Evolutionary conservation across 2,888 invertebrate species (phyloP).

Genomic region (Poecilobothrus nobilitatus): DNA sequence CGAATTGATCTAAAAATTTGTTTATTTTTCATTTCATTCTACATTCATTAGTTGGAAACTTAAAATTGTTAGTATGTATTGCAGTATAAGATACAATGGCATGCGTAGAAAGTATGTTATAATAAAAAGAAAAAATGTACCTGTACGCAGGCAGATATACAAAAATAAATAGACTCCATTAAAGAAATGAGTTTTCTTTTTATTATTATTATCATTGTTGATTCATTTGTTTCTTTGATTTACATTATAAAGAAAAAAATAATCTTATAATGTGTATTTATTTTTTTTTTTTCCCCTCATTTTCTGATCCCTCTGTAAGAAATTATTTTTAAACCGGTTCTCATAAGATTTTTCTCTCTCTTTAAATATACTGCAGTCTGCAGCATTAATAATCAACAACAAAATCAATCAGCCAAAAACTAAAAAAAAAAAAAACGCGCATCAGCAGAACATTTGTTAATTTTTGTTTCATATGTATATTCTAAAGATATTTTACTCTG

Average conservation of each 20-base stretch:
- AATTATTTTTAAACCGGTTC: neutral
- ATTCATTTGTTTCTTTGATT: neutral
- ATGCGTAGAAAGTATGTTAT: constrained; percentile 1
- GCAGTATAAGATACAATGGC: neutral
- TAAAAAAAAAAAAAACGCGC: neutral
- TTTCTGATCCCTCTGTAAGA: neutral
- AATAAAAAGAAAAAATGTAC: neutral
- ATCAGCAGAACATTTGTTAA: too few species aligned
- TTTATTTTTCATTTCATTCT: neutral
- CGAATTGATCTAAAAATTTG: neutral
- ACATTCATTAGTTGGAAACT: neutral
- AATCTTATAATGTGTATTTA: neutral
- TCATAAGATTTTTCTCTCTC: neutral
- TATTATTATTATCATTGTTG: neutral
- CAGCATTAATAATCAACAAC: too few species aligned
- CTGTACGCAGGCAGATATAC: neutral
- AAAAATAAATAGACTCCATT: constrained; percentile 5
- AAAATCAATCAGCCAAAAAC: neutral
- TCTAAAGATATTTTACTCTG: too few species aligned
- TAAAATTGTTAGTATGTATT: neutral
- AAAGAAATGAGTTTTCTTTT: neutral
- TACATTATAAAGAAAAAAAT: neutral
- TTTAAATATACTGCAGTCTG: too few species aligned
- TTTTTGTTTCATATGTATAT: too few species aligned
- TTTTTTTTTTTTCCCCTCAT: neutral